phyloP scores from a whole-genome alignment of 1,140 invertebrate species.

The Diploscapter pachys region DNA sequence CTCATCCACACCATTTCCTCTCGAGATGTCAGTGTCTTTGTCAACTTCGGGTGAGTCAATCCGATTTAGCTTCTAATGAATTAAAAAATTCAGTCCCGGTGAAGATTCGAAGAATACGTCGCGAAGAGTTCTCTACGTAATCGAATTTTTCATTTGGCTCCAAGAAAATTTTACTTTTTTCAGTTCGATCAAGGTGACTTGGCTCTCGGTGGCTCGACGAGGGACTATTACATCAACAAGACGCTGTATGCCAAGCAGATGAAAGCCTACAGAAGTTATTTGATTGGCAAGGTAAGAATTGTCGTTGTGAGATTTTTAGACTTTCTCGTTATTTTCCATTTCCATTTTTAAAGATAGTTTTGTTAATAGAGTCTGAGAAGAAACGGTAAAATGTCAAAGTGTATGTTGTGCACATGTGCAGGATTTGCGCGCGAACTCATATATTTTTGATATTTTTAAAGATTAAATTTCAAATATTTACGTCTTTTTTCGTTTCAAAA shows the following conservation, averaged over 20 bases:
- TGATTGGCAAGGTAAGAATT: slow-evolving; percentile 40
- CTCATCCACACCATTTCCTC: too few relatives aligned
- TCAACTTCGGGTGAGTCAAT: too few relatives aligned
- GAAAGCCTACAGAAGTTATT: slow-evolving; percentile 47
- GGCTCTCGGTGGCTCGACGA: slow-evolving; percentile 44
- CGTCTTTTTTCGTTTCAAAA: not conserved
- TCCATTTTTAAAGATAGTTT: not conserved
- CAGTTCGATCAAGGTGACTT: slow-evolving; percentile 50
- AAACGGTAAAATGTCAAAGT: too few relatives aligned
- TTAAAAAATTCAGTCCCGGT: too few relatives aligned
- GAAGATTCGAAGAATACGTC: too few relatives aligned
- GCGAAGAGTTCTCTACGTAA: too few relatives aligned
- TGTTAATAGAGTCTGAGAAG: too few relatives aligned
- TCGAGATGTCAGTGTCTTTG: too few relatives aligned
- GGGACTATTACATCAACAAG: slow-evolving; percentile 57
- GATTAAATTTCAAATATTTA: not conserved
- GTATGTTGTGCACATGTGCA: too few relatives aligned
- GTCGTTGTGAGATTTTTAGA: not conserved
- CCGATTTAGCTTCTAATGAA: too few relatives aligned
- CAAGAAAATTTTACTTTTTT: not conserved
- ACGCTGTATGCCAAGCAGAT: slow-evolving; percentile 54
- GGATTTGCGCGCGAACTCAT: not conserved
- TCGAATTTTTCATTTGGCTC: too few relatives aligned
- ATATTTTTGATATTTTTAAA: slow-evolving; percentile 4
- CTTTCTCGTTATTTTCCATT: not conserved